Evolutionary conservation across 2,888 invertebrate genomes (phyloP), one percentile per base, ranked within the genome.

Genomic region (Sinhomidia bicolor): DNA sequence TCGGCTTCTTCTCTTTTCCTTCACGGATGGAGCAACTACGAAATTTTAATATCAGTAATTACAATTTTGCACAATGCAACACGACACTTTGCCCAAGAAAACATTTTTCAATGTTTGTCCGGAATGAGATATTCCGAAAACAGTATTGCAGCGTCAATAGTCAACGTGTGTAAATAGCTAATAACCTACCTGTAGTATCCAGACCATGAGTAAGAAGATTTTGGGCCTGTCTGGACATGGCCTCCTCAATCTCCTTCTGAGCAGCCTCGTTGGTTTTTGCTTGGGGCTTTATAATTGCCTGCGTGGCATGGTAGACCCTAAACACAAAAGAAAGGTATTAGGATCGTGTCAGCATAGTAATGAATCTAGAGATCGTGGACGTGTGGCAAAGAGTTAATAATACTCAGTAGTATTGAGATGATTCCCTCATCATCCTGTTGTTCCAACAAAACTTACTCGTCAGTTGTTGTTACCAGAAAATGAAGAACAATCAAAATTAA

Each of bases 161-260:
- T n/a, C n/a, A n/a, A n/a, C n/a, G n/a, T n/a, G n/a, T n/a, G n/a
- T n/a, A n/a, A n/a, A n/a, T n/a, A n/a, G n/a, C n/a, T n/a, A n/a
- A 57, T 54, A 9, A 14, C 1, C 32, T 82, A 29, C 88, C 78
- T 36, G 87, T 36, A 10, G 83, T 87, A 94, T 98, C 98, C 90
- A 98, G 98, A 14, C 98, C 97, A 9, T 98, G 98, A 0, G 98
- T 97, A 90, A 99, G 98, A 93, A 98, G 95, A 93, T 97, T 97
- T 94, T 99, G 98, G 0, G 98, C 98, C 94, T 99, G 99, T 90
- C 98, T 95, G 68, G 98, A 97, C 98, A 99, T 98, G 0, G 98
- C 99, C 93, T 98, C 98, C 93, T 99, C 98, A 85, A 99, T 98
- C 94, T 99, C 99, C 65, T 97, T 96, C 93, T 98, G 97, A 0